Evolutionary conservation across 2,888 invertebrate genomes (phyloP), one percentile per base, ranked within the genome.

Genomic region (Nomada ruficornis): DNA sequence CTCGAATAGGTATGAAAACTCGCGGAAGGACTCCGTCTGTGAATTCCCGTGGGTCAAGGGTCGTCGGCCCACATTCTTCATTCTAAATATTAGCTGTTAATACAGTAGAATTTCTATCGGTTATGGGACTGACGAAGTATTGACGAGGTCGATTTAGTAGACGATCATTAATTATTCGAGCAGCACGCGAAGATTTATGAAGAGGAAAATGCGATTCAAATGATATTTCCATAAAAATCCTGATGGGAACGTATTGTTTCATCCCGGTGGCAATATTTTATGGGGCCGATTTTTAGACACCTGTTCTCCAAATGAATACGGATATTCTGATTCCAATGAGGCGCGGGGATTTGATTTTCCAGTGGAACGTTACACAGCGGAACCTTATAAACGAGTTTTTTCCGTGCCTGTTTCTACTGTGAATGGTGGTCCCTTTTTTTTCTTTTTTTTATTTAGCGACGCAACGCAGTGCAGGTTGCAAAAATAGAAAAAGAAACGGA

Each of bases 271-370:
- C 5, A 47, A 54, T 54, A 55, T 44, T 13, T 42, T 9, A 18
- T 18, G 36, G 10, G 26, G 4, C 15, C 42, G 42, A 60, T 7
- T 65, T 73, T 54, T 65, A 18, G 36, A 29, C 59, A 44, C 29
- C 52, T 23, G 50, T 20, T n/a, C 65, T 2, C 47, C 20, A 47
- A 29, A 55, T 4, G 75, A 67, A 74, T 62, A 54, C 44, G 20
- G 20, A 1, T n/a, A 13, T 65, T 36, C 23, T 26, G 26, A 23
- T 59, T 36, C 23, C 18, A 52, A 50, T 18, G 72, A 60, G 20
- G 7, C 52, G 9, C 26, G 23, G 47, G 13, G 20, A 67, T 78
- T 78, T 62, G 54, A 78, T 78, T 67, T 67, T 18, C 20, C 47
- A 9, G 36, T 36, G 67, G 50, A 60, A 67, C 5, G 59, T 67